These are phyloP conservation scores for Meriones psammophilus DNA, from an alignment of 2,797 vertebrate species.

Conservation along the genomic window DNA sequence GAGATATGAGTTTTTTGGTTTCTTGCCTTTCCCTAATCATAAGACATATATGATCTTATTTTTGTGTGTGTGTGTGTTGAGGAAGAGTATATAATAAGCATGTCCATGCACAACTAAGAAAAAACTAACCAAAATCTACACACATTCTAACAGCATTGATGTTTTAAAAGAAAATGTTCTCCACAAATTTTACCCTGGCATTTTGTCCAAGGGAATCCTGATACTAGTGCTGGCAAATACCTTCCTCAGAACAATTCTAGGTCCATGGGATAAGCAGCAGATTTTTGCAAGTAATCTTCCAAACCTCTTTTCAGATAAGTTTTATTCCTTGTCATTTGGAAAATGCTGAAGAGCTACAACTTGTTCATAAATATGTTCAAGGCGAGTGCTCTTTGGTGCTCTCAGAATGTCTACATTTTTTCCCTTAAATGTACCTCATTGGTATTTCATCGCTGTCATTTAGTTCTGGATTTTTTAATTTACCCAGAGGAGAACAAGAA, in stretches of 20 bases:
- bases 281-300: conserved; percentile 54
- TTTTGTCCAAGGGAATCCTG: background rate
- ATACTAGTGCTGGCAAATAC: background rate
- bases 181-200: background rate
- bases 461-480: conserved; percentile 57
- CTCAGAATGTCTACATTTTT: conserved; percentile 25
- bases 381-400: conserved; percentile 25
- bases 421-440: background rate
- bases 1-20: background rate
- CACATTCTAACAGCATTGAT: background rate
- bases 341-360: conserved; percentile 50
- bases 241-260: background rate
- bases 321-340: conserved; percentile 69
- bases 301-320: conserved; percentile 46
- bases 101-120: background rate
- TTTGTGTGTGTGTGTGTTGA: background rate
- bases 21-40: background rate
- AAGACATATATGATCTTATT: background rate
- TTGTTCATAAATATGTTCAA: conserved; percentile 66
- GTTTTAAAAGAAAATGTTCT: conserved; percentile 24
- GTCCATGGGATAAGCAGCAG: background rate
- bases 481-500: background rate
- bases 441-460: conserved; percentile 54
- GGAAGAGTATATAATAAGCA: background rate
- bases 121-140: background rate